Percentiles rank a stretch among this genome's conserved stretches.
Evolutionary conservation across 2,797 vertebrate species (phyloP).

Genomic region (Sebastes steindachneri): DNA sequence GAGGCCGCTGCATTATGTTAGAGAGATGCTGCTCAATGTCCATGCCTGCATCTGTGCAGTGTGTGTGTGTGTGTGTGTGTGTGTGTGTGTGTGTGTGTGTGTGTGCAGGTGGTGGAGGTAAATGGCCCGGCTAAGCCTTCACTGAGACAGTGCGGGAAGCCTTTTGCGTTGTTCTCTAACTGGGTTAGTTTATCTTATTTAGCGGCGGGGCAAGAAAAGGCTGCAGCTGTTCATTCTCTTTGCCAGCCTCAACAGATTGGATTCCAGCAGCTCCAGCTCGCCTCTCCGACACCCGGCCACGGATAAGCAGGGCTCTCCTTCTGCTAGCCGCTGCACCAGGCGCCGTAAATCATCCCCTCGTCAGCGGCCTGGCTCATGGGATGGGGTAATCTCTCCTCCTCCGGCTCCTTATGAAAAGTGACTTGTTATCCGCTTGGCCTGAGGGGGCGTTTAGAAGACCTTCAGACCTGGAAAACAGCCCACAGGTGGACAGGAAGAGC

Average conservation of each 20-base stretch:
- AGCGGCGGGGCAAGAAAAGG: conserved; percentile 66
- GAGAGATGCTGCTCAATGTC: neutral
- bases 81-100: conserved; percentile 5
- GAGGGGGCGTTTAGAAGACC: conserved; percentile 44
- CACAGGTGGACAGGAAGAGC: neutral
- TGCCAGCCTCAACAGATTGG: conserved; percentile 73
- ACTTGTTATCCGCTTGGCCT: conserved; percentile 46
- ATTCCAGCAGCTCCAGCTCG: conserved; percentile 64
- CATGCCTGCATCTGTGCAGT: neutral
- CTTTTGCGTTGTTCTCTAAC: conserved; percentile 62
- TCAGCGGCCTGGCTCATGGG: conserved; percentile 60
- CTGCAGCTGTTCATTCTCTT: conserved; percentile 75
- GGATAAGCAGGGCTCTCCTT: conserved; percentile 49
- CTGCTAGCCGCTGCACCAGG: conserved; percentile 34
- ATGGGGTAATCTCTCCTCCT: conserved; percentile 56
- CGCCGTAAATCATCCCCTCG: conserved; percentile 68
- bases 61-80: conserved; percentile 11
- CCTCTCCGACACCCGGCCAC: conserved; percentile 56
- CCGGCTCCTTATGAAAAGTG: conserved; percentile 51
- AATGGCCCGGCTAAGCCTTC: conserved; percentile 43
- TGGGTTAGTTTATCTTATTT: conserved; percentile 78
- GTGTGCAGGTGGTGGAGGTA: conserved; percentile 44
- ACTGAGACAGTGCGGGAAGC: conserved; percentile 51
- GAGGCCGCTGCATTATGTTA: conserved; percentile 1
- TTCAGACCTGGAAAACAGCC: conserved; percentile 30